Evolutionary conservation across 2,113 vertebrate genomes (phyloP).

Genomic region (Andinoacara biseriatus): DNA sequence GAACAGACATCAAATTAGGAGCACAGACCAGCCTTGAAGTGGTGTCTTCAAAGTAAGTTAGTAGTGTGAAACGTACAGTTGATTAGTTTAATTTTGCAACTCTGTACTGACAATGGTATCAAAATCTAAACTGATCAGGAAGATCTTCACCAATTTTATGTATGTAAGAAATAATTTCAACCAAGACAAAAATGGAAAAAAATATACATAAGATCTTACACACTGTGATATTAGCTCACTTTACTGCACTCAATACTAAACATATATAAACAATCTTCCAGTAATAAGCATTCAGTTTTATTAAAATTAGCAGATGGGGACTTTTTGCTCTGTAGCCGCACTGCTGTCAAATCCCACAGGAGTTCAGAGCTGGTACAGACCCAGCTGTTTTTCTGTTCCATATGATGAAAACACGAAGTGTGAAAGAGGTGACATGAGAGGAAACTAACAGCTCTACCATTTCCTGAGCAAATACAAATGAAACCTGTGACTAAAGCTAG

Average conservation of each 20-base stretch:
- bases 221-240: not conserved
- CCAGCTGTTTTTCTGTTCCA: conserved; percentile 47
- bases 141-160: no score
- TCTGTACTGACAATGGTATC: no score
- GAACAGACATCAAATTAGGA: no score
- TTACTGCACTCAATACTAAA: not conserved
- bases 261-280: not conserved
- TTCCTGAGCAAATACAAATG: not conserved
- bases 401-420: conserved; percentile 19
- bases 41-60: no score
- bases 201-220: not conserved
- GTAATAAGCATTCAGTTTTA: not conserved
- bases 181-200: not conserved
- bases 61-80: no score
- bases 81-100: no score
- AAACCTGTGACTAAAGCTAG: not conserved
- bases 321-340: conserved; percentile 17
- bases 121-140: no score
- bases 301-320: conserved; percentile 9
- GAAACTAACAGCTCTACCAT: conserved; percentile 4
- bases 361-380: conserved; percentile 9
- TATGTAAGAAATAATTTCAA: not conserved
- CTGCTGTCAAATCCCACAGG: conserved; percentile 30
- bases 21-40: no score
- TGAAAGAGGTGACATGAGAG: conserved; percentile 17